Percentiles rank a stretch among this genome's conserved stretches.
Evolutionary conservation across 1,140 invertebrate genomes (phyloP).

Genomic region (Papilio glaucus): DNA sequence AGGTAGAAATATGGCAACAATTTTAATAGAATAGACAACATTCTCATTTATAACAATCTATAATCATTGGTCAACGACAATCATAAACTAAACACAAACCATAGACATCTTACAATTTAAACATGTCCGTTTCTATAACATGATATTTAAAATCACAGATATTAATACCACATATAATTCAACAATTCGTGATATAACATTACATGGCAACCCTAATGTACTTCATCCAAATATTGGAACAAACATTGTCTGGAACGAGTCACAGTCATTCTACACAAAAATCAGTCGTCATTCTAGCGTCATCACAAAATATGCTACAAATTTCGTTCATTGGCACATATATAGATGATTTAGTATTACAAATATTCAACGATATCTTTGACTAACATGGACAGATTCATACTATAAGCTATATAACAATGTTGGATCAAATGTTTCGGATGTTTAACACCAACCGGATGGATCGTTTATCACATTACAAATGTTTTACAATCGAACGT

Average conservation of each 20-base stretch:
- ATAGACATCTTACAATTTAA: background rate
- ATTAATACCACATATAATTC: background rate
- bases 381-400: constrained; percentile 7
- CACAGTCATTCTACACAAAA: constrained; percentile 39
- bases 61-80: constrained; percentile 3
- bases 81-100: constrained; percentile 11
- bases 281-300: constrained; percentile 48
- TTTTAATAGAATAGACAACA: background rate
- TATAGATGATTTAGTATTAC: constrained; percentile 19
- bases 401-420: constrained; percentile 29
- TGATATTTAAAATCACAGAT: constrained; percentile 25
- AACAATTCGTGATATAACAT: background rate
- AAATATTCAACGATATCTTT: constrained; percentile 17
- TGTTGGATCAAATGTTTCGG: constrained; percentile 26
- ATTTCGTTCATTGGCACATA: constrained; percentile 28
- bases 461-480: constrained; percentile 20
- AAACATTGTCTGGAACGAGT: background rate
- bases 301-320: constrained; percentile 42
- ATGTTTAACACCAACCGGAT: constrained; percentile 12
- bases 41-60: background rate
- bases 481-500: no score
- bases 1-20: constrained; percentile 11
- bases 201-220: background rate
- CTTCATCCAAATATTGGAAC: constrained; percentile 8
- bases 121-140: background rate